These are phyloP conservation scores for Labia minor DNA, from an alignment of 2,888 invertebrate species.

Conservation along the genomic window DNA sequence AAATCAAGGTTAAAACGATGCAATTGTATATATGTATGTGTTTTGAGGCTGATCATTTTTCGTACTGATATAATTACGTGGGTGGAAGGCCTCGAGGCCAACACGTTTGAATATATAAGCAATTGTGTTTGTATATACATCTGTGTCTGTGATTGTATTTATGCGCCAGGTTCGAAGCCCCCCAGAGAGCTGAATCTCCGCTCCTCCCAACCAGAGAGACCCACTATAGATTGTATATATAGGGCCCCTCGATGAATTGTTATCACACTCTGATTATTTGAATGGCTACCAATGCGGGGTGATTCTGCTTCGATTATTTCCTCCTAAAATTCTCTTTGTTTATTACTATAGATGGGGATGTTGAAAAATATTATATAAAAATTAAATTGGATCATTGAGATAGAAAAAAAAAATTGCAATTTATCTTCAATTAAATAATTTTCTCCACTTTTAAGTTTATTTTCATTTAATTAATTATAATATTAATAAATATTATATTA, in stretches of 20 bases:
- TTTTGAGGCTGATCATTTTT: background rate
- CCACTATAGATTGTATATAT: background rate
- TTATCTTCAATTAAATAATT: background rate
- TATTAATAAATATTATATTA: too few species aligned
- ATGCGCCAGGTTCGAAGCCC: conserved; percentile 8
- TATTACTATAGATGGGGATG: background rate
- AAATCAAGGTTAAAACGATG: background rate
- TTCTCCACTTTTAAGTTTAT: background rate
- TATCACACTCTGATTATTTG: background rate
- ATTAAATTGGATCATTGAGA: background rate
- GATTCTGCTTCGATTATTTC: too few species aligned
- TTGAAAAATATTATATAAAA: background rate
- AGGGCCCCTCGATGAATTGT: background rate
- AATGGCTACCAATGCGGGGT: too few species aligned
- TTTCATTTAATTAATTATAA: too few species aligned
- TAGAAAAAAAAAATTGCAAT: background rate
- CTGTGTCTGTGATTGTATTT: conserved; percentile 3
- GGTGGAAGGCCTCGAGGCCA: conserved; percentile 8
- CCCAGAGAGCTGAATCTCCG: background rate
- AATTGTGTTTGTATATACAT: background rate
- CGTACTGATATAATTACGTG: background rate
- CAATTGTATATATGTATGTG: background rate
- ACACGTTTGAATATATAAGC: background rate
- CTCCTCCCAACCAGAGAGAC: too few species aligned
- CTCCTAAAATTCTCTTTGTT: background rate